phyloP scores from a whole-genome alignment of 1,140 invertebrate species.

The Cherax quadricarinatus region DNA sequence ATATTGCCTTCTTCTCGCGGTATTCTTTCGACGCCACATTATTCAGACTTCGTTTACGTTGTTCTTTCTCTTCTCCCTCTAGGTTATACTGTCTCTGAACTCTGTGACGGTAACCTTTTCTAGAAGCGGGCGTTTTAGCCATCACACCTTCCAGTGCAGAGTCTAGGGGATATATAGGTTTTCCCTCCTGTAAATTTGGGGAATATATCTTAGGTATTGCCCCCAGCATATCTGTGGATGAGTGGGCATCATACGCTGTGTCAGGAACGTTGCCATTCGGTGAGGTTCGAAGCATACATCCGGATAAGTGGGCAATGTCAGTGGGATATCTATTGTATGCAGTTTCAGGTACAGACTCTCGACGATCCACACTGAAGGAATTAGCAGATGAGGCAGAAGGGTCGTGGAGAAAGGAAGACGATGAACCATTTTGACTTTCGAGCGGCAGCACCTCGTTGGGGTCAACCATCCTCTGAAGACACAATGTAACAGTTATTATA shows the following conservation, averaged over 20 bases:
- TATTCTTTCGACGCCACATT: background rate
- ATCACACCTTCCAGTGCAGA: background rate
- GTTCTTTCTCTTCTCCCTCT: background rate
- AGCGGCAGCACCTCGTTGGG: background rate
- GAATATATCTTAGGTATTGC: background rate
- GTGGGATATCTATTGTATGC: too few species aligned
- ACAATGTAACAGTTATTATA: too few species aligned
- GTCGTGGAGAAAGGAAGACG: background rate
- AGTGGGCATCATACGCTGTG: background rate
- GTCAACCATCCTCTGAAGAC: background rate
- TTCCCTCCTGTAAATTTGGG: background rate
- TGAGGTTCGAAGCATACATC: too few species aligned
- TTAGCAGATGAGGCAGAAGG: background rate
- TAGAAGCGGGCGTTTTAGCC: background rate
- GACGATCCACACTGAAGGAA: too few species aligned
- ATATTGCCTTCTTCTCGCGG: background rate
- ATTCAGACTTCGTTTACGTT: background rate
- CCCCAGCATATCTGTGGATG: background rate
- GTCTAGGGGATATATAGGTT: background rate
- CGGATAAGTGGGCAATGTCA: too few species aligned
- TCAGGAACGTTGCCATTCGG: too few species aligned
- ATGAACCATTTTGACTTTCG: background rate
- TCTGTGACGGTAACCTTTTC: background rate
- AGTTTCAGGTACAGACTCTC: too few species aligned
- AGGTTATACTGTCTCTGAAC: background rate